A percentile compares a stretch with the other conserved stretches of the same genome.
Evolutionary conservation across 2,113 vertebrate species (phyloP).

Genomic region (Arizona elegans): DNA sequence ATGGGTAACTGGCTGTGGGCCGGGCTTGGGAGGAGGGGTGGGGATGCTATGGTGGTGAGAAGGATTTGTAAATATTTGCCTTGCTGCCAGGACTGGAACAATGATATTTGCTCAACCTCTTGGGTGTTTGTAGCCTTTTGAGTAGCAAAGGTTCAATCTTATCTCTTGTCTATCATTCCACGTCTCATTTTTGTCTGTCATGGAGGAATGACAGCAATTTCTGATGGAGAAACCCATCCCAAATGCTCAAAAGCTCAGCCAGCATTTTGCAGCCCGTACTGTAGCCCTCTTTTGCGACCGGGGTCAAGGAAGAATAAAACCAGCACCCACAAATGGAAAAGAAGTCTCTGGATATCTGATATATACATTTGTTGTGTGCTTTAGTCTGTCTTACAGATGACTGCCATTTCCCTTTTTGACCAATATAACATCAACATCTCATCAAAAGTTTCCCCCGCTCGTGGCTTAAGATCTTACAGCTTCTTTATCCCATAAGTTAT

Average conservation of each 20-base stretch:
- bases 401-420: background rate
- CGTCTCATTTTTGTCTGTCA: slow-evolving; percentile 47
- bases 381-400: background rate
- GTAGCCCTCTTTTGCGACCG: background rate
- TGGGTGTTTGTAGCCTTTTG: slow-evolving; percentile 61
- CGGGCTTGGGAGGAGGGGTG: background rate
- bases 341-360: background rate
- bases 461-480: background rate
- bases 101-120: slow-evolving; percentile 60
- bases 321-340: background rate
- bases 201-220: slow-evolving; percentile 23
- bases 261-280: rapidly evolving
- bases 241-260: background rate
- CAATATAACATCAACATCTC: background rate
- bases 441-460: background rate
- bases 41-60: background rate
- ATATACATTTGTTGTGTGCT: background rate
- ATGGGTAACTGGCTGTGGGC: slow-evolving; percentile 44
- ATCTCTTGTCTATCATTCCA: slow-evolving; percentile 50
- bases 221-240: background rate
- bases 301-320: background rate
- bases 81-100: slow-evolving; percentile 53
- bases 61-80: slow-evolving; percentile 62
- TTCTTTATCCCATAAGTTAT: background rate
- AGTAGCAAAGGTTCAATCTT: slow-evolving; percentile 51